Evolutionary conservation across 1,140 invertebrate genomes (phyloP), one percentile per base, ranked within the genome.

Genomic region (Drosophila mojavensis): DNA sequence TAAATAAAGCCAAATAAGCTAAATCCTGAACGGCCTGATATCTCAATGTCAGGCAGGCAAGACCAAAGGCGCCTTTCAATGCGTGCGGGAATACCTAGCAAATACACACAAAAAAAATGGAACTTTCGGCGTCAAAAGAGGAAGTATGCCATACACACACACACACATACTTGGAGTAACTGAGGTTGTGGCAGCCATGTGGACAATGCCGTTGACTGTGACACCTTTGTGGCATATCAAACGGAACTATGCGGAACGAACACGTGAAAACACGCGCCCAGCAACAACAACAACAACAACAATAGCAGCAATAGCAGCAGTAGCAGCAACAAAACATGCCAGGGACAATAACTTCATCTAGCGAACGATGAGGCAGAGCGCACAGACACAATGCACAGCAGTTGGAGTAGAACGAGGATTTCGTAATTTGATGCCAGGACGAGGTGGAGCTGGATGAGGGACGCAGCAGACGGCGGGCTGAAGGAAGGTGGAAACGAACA

Each of bases 191-290:
- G 51, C 56, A 51, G 58, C 71, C 71, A 74, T 74, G 71, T 74
- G 71, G 71, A 74, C 71, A 74, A 62, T 69, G 65, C 71, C 71
- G 63, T 75, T 63, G 62, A 72, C 62, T 73, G 75, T 78, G 82
- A 86, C 82, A 86, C 82, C 83, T 86, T 86, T 79, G 79, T 88
- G 79, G 82, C 83, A 70, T 86, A 88, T 86, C 83, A 86, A 86
- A 88, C 83, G 83, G 83, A 86, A 88, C 83, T 88, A 86, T 86
- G 83, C 83, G 83, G 83, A 86, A 88, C 83, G 83, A 88, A 84
- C 84, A 89, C 85, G 83, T 88, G 83, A 80, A 84, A 86, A 79
- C 80, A 81, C 83, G 76, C 85, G 68, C 55, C 59, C 54, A 56
- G 62, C 75, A 75, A 69, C 71, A 67, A 51, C 66, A 53, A 64